Evolutionary conservation across 2,888 invertebrate genomes (phyloP).

Genomic region (Lepidochitona cinerea): DNA sequence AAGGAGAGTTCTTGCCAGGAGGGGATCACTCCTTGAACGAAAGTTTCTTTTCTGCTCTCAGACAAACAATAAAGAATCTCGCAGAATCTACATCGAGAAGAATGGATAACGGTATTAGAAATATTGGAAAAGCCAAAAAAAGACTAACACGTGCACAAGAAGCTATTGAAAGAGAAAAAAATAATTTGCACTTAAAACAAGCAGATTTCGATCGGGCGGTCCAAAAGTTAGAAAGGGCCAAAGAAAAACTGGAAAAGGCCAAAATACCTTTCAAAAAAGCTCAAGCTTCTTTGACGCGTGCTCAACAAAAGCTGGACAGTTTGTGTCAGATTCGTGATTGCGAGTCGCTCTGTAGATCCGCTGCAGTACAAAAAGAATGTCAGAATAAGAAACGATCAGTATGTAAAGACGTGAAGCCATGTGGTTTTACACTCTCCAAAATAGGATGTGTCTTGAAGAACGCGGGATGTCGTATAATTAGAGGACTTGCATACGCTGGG

Average conservation of each 20-base stretch:
- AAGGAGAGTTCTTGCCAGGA: neutral
- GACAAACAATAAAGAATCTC: neutral
- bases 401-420: neutral
- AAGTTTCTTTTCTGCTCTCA: neutral
- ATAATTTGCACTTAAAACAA: neutral
- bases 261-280: neutral
- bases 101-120: neutral
- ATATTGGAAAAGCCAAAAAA: neutral
- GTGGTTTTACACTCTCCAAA: neutral
- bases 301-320: neutral
- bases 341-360: neutral
- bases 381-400: neutral
- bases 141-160: neutral
- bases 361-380: neutral
- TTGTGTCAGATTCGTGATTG: neutral
- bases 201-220: neutral
- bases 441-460: neutral
- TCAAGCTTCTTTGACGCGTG: neutral
- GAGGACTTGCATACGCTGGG: neutral
- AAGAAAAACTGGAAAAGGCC: neutral
- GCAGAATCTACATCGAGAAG: neutral
- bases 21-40: neutral
- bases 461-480: neutral
- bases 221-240: neutral
- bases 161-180: neutral